Evolutionary conservation across 1,140 invertebrate genomes (phyloP).

Genomic region (Calycopis cecrops): DNA sequence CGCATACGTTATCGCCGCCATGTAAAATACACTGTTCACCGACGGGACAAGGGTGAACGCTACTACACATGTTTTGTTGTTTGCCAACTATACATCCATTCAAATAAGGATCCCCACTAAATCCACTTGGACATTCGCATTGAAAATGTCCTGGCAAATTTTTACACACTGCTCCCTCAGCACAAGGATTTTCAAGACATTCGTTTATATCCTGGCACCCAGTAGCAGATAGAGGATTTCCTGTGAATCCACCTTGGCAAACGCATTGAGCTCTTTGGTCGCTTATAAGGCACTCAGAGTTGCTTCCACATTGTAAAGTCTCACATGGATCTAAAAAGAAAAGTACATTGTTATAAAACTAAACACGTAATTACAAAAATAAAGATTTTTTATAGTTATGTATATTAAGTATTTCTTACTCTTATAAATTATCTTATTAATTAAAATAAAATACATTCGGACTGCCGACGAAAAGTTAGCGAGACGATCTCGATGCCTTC

Average conservation of each 20-base stretch:
- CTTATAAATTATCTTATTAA: too few species aligned
- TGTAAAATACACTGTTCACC: constrained; percentile 91
- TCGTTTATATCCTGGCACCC: constrained; percentile 93
- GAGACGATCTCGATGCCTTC: too few species aligned
- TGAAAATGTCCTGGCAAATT: constrained; percentile 90
- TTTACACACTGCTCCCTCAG: constrained; percentile 87
- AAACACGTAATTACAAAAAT: neutral
- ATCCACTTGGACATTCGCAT: constrained; percentile 90
- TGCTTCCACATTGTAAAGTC: constrained; percentile 87
- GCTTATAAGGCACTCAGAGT: constrained; percentile 91
- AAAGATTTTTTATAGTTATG: too few species aligned
- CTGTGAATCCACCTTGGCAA: constrained; percentile 86
- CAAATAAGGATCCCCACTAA: constrained; percentile 81
- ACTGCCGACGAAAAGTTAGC: too few species aligned
- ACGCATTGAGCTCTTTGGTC: constrained; percentile 89
- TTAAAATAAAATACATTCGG: too few species aligned
- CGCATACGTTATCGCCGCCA: constrained; percentile 87
- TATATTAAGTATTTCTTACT: too few species aligned
- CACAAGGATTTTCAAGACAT: constrained; percentile 87
- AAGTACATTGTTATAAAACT: constrained; percentile 26
- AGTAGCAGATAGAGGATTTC: constrained; percentile 78
- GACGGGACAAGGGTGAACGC: constrained; percentile 83
- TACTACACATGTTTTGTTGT: constrained; percentile 80
- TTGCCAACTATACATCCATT: constrained; percentile 82
- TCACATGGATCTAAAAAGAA: constrained; percentile 89